Evolutionary conservation across 2,113 vertebrate species (phyloP).

Genomic region (Nansenia antarctica): DNA sequence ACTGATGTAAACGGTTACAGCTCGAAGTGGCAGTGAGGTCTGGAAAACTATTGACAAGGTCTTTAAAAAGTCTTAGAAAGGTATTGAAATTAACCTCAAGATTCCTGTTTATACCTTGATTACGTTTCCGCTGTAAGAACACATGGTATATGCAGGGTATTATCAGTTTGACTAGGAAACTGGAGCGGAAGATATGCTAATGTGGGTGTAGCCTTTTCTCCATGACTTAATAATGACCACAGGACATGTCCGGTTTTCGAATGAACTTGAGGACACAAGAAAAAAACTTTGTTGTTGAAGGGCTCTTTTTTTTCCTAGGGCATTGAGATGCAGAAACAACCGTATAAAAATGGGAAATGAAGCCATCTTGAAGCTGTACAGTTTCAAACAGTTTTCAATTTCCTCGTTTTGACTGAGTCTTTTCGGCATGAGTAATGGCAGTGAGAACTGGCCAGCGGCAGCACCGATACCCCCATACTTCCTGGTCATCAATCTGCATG

Average conservation of each 20-base stretch:
- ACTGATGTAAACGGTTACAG: too few species aligned
- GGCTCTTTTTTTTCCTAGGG: neutral
- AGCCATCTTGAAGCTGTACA: conserved; percentile 27
- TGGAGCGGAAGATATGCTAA: too few species aligned
- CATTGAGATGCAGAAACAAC: conserved; percentile 7
- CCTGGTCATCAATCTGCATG: neutral
- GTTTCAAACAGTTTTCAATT: conserved; percentile 45
- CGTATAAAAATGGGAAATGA: conserved; percentile 49
- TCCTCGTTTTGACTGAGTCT: conserved; percentile 36
- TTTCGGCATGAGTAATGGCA: neutral
- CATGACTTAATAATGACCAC: conserved; percentile 26
- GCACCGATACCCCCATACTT: neutral
- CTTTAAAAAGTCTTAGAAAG: too few species aligned
- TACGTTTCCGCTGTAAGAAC: too few species aligned
- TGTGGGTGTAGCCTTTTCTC: too few species aligned
- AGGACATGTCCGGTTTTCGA: conserved; percentile 27
- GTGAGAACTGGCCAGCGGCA: conserved; percentile 13
- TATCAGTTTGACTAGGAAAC: too few species aligned
- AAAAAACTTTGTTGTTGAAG: neutral
- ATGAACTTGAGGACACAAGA: conserved; percentile 27
- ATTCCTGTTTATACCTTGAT: too few species aligned
- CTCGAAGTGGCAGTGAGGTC: too few species aligned
- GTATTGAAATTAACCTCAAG: too few species aligned
- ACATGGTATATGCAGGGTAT: too few species aligned
- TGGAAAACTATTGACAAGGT: too few species aligned